Evolutionary conservation across 2,113 vertebrate genomes (phyloP).

Genomic region (Lates calcarifer): DNA sequence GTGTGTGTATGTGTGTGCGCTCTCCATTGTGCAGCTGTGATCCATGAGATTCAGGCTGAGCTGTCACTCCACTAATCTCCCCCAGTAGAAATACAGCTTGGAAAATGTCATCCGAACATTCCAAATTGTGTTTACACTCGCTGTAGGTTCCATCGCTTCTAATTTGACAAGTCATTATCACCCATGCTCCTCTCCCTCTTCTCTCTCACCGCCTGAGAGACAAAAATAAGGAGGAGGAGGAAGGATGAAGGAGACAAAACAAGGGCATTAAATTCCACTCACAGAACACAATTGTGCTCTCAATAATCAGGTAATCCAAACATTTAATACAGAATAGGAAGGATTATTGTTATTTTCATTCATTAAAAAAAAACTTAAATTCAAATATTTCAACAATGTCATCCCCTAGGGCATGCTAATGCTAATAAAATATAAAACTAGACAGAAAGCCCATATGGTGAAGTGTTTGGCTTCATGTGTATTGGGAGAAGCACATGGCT

Average conservation of each 20-base stretch:
- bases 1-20: constrained; percentile 29
- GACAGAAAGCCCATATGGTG: constrained; percentile 20
- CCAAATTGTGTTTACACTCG: constrained; percentile 81
- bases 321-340: constrained; percentile 20
- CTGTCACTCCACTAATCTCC: constrained; percentile 82
- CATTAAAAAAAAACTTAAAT: neutral
- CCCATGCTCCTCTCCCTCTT: constrained; percentile 70
- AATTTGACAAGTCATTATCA: constrained; percentile 86
- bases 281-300: constrained; percentile 35
- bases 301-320: constrained; percentile 62
- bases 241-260: constrained; percentile 56
- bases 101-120: constrained; percentile 83
- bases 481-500: constrained; percentile 28
- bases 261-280: constrained; percentile 64
- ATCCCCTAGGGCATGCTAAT: constrained; percentile 21
- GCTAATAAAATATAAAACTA: constrained; percentile 32
- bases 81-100: constrained; percentile 81
- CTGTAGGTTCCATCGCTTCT: constrained; percentile 83
- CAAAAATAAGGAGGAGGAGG: constrained; percentile 57
- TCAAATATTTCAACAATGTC: constrained; percentile 22
- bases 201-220: constrained; percentile 65
- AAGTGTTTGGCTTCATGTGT: constrained; percentile 37
- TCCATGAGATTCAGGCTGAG: constrained; percentile 74
- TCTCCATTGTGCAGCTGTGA: constrained; percentile 73
- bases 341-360: constrained; percentile 48